Evolutionary conservation across 2,888 invertebrate species (phyloP).

Genomic region (Athalia circularis): DNA sequence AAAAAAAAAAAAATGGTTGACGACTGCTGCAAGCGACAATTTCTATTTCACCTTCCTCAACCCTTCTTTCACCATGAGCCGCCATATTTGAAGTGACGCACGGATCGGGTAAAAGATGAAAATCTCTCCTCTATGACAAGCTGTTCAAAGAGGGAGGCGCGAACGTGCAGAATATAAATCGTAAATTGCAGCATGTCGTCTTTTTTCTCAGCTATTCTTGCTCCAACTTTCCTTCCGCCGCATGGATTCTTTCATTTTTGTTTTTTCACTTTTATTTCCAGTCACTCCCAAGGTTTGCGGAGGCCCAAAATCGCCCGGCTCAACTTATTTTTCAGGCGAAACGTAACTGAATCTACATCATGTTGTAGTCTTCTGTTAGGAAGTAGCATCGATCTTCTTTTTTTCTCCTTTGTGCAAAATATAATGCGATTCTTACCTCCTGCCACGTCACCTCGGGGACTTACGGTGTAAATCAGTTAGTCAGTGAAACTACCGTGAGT

Average conservation of each 20-base stretch:
- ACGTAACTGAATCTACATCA: not conserved
- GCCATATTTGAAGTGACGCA: slow-evolving; percentile 36
- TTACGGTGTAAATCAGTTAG: not conserved
- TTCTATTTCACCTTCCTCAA: slow-evolving; percentile 32
- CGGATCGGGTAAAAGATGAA: slow-evolving; percentile 34
- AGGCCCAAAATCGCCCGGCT: too few relatives aligned
- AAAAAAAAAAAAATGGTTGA: slow-evolving; percentile 20
- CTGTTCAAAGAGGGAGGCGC: slow-evolving; percentile 31
- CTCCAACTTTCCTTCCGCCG: not conserved
- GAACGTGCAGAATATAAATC: slow-evolving; percentile 28
- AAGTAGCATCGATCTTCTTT: not conserved
- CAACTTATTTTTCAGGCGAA: too few relatives aligned
- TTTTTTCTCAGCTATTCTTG: slow-evolving; percentile 1
- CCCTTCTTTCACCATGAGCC: slow-evolving; percentile 5
- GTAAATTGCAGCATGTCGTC: slow-evolving; percentile 36
- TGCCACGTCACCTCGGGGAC: not conserved
- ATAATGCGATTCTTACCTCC: not conserved
- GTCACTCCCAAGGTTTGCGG: too few relatives aligned
- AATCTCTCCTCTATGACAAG: slow-evolving; percentile 37
- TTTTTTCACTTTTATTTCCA: too few relatives aligned
- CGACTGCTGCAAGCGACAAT: slow-evolving; percentile 36
- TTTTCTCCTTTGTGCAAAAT: not conserved
- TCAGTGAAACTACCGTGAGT: slow-evolving; percentile 8
- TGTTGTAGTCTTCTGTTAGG: not conserved
- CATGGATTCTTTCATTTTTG: too few relatives aligned